Conservation (phyloP, 2,797 vertebrate species). For the Astyanax mexicanus region DNA sequence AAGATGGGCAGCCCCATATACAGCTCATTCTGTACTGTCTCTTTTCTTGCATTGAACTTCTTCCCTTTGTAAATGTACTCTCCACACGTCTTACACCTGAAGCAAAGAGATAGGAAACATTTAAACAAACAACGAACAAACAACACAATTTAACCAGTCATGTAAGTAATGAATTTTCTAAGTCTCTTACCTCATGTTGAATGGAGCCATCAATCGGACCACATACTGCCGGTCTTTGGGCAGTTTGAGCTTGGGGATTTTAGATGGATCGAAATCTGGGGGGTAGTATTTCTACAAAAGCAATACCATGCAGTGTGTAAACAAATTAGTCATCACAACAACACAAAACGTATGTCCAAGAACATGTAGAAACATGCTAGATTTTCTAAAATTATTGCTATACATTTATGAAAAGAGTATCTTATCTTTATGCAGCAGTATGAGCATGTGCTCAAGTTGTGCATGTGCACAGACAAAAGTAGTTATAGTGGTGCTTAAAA, state of each 20-base stretch:
- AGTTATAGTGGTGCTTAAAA: too few relatives aligned
- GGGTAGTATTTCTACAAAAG: conserved; percentile 92
- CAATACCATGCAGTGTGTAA: background rate
- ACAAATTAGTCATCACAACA: background rate
- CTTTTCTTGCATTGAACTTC: conserved; percentile 96
- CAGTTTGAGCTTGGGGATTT: conserved; percentile 95
- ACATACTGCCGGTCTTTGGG: conserved; percentile 95
- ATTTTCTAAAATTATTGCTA: too few relatives aligned
- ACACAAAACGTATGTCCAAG: too few relatives aligned
- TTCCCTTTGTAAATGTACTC: conserved; percentile 99
- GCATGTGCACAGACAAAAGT: too few relatives aligned
- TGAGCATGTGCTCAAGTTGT: too few relatives aligned
- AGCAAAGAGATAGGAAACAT: background rate
- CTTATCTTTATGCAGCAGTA: too few relatives aligned
- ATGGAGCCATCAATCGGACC: conserved; percentile 92
- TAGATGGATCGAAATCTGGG: conserved; percentile 92
- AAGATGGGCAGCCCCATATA: conserved; percentile 97
- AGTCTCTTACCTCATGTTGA: conserved; percentile 90
- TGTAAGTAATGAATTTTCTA: background rate
- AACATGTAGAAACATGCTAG: too few relatives aligned
- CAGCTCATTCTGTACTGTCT: conserved; percentile 90
- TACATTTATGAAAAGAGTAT: too few relatives aligned
- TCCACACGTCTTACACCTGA: conserved; percentile 94
- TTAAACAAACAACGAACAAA: too few relatives aligned
- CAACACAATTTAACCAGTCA: too few relatives aligned